Evolutionary conservation across 2,797 vertebrate species (phyloP), one percentile per base, ranked within the genome.

Genomic region (Molothrus aeneus): DNA sequence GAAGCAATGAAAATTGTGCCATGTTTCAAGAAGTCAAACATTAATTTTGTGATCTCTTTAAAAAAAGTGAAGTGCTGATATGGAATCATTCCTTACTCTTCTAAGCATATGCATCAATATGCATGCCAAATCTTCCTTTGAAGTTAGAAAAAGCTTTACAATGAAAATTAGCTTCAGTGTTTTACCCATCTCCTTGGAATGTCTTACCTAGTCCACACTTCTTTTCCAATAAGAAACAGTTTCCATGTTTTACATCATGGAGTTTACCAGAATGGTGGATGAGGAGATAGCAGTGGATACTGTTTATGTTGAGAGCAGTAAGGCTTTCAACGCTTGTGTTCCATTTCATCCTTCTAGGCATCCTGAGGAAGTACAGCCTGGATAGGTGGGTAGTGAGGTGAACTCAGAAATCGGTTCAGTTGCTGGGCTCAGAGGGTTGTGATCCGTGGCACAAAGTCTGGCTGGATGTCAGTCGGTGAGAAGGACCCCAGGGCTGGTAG

Each of bases 361-460:
- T 13, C 34, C 40, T 77, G 48, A 72, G n/a, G 51, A 71, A 54
- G 10, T 64, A 45, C 9, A 59, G 20, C 17, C 12, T 68, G 20
- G 34, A 19, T 51, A 42, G 36, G 13, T 21, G 25, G 21, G 6
- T 40, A 38, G 24, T 40, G 56, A 56, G 7, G 9, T 38, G 38
- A 54, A 64, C 9, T 68, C 28, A 77, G 47, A 57, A 65, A 53
- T 20, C 0, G 0, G 4, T 28, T 25, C 13, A 25, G 1, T 28
- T 77, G 34, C 47, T 65, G 21, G 12, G 4, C 25, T 65, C 7
- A 48, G n/a, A 20, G 13, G 4, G 3, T 38, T 60, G 31, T 56
- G 36, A 22, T 66, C 43, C 4, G 2, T 64, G 43, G 22, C 25
- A 40, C 3, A 8, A 54, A 56, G 19, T 47, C 38, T 21, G 43